phyloP scores from a whole-genome alignment of 1,140 invertebrate species.

The Heliothis subflexa region DNA sequence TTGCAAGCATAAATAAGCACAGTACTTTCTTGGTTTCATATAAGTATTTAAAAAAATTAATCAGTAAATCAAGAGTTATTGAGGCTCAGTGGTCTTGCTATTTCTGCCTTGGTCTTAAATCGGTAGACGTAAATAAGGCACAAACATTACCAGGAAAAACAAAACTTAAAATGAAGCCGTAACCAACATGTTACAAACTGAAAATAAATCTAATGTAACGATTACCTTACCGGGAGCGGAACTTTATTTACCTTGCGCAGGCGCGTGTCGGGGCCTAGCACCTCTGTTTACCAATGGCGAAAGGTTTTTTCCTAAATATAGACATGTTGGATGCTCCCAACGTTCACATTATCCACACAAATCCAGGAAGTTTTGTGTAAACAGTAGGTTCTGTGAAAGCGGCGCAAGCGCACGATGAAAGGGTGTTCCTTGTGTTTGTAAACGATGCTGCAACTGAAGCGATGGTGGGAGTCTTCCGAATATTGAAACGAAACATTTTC shows the following conservation, averaged over 20 bases:
- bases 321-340: conserved; percentile 28
- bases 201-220: conserved; percentile 27
- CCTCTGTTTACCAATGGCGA: conserved; percentile 20
- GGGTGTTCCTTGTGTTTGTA: conserved; percentile 41
- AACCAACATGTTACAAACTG: conserved; percentile 2
- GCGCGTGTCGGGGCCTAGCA: background rate
- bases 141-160: background rate
- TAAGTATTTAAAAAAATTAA: too few relatives aligned
- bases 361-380: conserved; percentile 50
- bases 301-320: conserved; percentile 53
- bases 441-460: conserved; percentile 33
- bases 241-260: conserved; percentile 12
- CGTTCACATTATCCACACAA: conserved; percentile 43
- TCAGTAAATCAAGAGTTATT: too few relatives aligned
- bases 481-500: conserved; percentile 33
- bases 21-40: too few relatives aligned
- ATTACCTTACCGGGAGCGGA: conserved; percentile 21
- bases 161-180: background rate
- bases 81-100: too few relatives aligned
- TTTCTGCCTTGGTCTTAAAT: too few relatives aligned
- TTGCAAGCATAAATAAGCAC: too few relatives aligned
- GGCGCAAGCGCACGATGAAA: conserved; percentile 45
- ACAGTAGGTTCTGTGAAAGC: conserved; percentile 48
- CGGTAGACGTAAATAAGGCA: background rate
- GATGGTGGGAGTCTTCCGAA: conserved; percentile 5